Base-by-base conservation (phyloP, 2,797 vertebrate genomes). In the Netta rufina region DNA sequence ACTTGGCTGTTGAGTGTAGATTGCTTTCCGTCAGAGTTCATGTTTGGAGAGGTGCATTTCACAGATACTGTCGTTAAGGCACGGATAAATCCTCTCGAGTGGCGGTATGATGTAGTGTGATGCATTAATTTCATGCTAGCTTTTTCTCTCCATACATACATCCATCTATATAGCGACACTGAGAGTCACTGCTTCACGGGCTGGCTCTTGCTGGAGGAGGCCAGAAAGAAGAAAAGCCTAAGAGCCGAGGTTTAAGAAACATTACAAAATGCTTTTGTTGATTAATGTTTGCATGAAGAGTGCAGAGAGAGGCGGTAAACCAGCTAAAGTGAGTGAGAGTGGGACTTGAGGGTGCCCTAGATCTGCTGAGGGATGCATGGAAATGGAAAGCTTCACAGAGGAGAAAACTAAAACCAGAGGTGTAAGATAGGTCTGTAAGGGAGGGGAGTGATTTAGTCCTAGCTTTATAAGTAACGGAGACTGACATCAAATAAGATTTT, bases 191-290 rank as follows among this genome's bases (percentile, higher is more conserved):
- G 39, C 15, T 33, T 86, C 22, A 27, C 13, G 58, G 65, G 13
- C 64, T 41, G n/a, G 33, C 11, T 73, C 17, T 70, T 5, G 0
- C 0, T 0, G 43, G 71, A 73, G 12, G 5, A 73, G 12, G 5
- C 49, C 0, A 2, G 5, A 80, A 78, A 88, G 79, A 58, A 66
- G 18, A 54, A 67, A 3, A 62, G 14, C 7, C 5, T 28, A 17
- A 87, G 47, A 54, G 43, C 45, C 9, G 54, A 32, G 66, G 36
- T 65, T 33, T 0, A 2, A 41, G 30, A 61, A 70, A 56, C 28
- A 32, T 39, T 38, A 30, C n/a, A 36, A 32, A 82, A 51, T 56
- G 3, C 2, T 88, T 69, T 85, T 81, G 13, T 17, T 25, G 28
- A 5, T 56, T 76, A 20, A 32, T 3, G 2, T 70, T 82, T 20